Evolutionary conservation across 2,888 invertebrate species (phyloP), one percentile per base, ranked within the genome.

Genomic region (Galerucella nymphaeae): DNA sequence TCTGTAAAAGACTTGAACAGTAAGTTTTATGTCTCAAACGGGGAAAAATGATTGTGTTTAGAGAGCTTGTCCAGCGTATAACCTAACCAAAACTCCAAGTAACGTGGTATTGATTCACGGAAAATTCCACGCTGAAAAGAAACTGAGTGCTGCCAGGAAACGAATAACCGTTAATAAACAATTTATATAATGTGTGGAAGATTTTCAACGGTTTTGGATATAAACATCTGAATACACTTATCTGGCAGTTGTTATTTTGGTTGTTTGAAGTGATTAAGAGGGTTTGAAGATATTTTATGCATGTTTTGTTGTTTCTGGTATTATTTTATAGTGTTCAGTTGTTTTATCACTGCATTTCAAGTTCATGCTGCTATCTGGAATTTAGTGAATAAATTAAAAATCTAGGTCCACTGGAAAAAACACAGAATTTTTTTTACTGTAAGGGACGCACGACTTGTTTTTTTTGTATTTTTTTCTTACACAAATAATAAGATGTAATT

Each of bases 1-100:
- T 83, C 83, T 0, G 77, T 76, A 18, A 80, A 75, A 66, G 83
- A 83, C 70, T 79, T 83, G 55, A 70, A 76, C 63, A 78, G 83
- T 83, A 80, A 81, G 83, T 79, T 68, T 50, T 16, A 23, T 77
- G 62, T 55, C 8, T 57, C 23, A 41, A 48, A 13, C 42, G 41
- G 10, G 18, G 16, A 14, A 14, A 48, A n/a, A 16, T 41, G 59
- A 38, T 71, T 59, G 38, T 66, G 61, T 67, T 45, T 45, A 45
- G 45, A 45, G 16, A 16, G 16, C 9, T 53, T 16, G 11, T 41
- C 30, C 8, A 30, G 8, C 30, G 30, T 8, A 30, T 41, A 23
- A 73, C 69, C 63, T 75, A 70, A 77, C 77, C 76, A 75, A 66
- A 59, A 14, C 23, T 1, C 13, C 70, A n/a, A n/a, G 42, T 48